phyloP scores from a whole-genome alignment of 2,888 invertebrate species.

The Hololepta plana region DNA sequence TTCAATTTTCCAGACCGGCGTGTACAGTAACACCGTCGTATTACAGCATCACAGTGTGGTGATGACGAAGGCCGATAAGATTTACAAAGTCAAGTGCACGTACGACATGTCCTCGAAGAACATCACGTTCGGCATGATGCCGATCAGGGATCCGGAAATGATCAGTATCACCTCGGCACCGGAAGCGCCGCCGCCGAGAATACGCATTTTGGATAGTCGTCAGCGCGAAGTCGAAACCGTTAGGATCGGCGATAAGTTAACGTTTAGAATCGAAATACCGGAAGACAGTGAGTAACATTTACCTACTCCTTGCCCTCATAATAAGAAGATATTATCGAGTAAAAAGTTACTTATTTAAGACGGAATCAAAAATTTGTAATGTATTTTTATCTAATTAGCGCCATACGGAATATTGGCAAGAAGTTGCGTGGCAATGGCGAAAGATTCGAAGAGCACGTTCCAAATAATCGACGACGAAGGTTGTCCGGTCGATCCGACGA shows the following conservation, averaged over 20 bases:
- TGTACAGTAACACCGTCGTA: conserved; percentile 87
- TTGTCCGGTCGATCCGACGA: conserved; percentile 82
- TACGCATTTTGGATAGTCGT: conserved; percentile 74
- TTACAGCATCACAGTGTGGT: conserved; percentile 90
- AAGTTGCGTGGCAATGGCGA: conserved; percentile 93
- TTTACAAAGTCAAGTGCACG: conserved; percentile 90
- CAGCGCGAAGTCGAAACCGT: conserved; percentile 85
- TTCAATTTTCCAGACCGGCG: conserved; percentile 64
- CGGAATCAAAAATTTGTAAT: conserved; percentile 4
- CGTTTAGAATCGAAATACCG: conserved; percentile 90
- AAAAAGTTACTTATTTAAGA: conserved; percentile 1
- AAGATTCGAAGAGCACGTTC: conserved; percentile 90
- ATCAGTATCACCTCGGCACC: conserved; percentile 91
- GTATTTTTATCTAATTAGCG: conserved; percentile 51
- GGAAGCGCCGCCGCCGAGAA: conserved; percentile 85
- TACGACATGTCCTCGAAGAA: conserved; percentile 94
- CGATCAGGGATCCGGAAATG: conserved; percentile 90
- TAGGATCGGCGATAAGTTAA: conserved; percentile 83
- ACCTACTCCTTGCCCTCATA: conserved; percentile 1
- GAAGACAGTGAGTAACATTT: conserved; percentile 67
- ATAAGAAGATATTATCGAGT: too few species aligned
- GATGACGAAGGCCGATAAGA: conserved; percentile 92
- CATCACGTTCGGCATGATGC: conserved; percentile 95
- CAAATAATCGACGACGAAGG: conserved; percentile 92
- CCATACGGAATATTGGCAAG: conserved; percentile 91